Conservation (phyloP, 2,797 vertebrate species). For the Acipenser oxyrinchus region DNA sequence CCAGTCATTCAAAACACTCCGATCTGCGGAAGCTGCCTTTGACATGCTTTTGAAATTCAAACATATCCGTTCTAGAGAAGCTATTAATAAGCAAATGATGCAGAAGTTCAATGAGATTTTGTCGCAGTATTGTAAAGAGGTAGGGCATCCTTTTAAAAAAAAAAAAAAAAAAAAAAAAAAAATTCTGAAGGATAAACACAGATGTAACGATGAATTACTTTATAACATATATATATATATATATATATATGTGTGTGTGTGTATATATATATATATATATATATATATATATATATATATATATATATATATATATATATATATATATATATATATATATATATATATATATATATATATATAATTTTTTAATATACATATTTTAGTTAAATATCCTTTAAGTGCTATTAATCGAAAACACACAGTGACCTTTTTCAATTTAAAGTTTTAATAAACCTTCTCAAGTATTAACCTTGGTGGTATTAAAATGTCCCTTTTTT, state of each 20-base stretch:
- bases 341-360: not conserved
- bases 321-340: no score
- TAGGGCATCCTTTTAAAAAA: conserved; percentile 36
- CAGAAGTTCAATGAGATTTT: conserved; percentile 78
- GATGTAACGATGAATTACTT: not conserved
- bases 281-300: no score
- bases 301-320: no score
- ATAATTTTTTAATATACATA: not conserved
- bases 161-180: no score
- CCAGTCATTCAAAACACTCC: conserved; percentile 78
- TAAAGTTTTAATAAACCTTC: not conserved
- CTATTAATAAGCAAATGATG: conserved; percentile 77
- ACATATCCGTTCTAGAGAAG: conserved; percentile 66
- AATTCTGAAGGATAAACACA: no score
- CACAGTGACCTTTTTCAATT: no score
- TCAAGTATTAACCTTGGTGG: not conserved
- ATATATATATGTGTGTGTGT: no score
- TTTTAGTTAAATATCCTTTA: not conserved
- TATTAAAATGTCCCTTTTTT: not conserved
- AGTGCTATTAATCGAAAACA: not conserved
- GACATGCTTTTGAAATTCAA: conserved; percentile 83
- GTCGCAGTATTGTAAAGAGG: conserved; percentile 86
- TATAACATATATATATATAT: no score
- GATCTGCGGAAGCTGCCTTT: conserved; percentile 80
- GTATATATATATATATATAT: no score